These are phyloP conservation scores for Balearica regulorum DNA, from an alignment of 2,797 vertebrate genomes.

Conservation along the genomic window DNA sequence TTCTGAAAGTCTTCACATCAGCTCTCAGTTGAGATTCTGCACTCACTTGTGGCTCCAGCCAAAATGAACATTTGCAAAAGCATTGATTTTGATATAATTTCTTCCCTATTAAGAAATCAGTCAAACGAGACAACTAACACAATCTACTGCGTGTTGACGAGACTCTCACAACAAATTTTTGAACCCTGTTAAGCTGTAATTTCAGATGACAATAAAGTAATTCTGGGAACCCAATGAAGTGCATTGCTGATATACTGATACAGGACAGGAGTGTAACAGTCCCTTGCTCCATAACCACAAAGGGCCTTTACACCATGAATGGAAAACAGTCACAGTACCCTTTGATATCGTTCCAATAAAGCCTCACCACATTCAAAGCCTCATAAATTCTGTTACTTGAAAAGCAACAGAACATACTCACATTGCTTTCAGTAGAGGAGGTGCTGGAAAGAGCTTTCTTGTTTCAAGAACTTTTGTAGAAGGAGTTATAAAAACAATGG, in stretches of 20 bases:
- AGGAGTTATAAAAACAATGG: not conserved
- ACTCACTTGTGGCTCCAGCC: not conserved
- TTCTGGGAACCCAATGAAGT: not conserved
- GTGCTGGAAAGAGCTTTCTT: not conserved
- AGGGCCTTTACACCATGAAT: not conserved
- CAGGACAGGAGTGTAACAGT: not conserved
- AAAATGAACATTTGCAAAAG: not conserved
- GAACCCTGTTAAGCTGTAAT: not conserved
- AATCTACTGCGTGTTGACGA: fast-evolving
- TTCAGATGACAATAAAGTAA: not conserved
- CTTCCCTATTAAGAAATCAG: not conserved
- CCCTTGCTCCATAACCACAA: not conserved
- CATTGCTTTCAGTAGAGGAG: not conserved
- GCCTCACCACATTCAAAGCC: not conserved
- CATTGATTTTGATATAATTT: not conserved
- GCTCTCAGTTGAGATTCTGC: not conserved
- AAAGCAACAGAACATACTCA: constrained; percentile 6
- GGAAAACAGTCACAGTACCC: not conserved
- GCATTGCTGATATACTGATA: not conserved
- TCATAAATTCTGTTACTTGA: constrained; percentile 32
- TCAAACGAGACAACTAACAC: not conserved
- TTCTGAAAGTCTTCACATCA: not conserved
- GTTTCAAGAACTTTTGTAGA: not conserved
- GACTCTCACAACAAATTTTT: not conserved
- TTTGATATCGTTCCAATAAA: constrained; percentile 1